These are phyloP conservation scores for Betta splendens DNA, from an alignment of 2,797 vertebrate genomes.

Conservation along the genomic window DNA sequence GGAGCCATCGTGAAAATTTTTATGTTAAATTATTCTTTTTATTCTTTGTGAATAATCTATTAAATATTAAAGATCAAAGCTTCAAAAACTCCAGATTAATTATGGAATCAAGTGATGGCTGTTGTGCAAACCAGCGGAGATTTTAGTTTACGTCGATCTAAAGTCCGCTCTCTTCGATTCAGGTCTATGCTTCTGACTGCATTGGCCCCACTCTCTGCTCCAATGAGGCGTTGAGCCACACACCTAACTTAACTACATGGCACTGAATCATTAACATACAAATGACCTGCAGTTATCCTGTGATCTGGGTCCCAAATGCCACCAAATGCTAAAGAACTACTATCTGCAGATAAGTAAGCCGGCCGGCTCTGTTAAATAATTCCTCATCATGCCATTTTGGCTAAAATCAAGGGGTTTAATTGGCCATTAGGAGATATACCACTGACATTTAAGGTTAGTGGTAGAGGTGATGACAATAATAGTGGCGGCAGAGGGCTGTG, in stretches of 20 bases:
- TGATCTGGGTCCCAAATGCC: conserved; percentile 80
- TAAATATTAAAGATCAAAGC: background rate
- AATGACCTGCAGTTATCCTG: conserved; percentile 80
- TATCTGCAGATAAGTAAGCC: conserved; percentile 79
- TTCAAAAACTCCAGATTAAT: background rate
- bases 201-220: conserved; percentile 24
- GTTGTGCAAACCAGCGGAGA: conserved; percentile 5
- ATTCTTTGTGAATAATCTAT: background rate
- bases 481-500: conserved; percentile 13
- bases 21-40: conserved; percentile 2
- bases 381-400: conserved; percentile 59
- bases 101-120: conserved; percentile 5
- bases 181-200: conserved; percentile 16
- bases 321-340: conserved; percentile 82
- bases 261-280: conserved; percentile 84
- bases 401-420: conserved; percentile 73
- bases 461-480: conserved; percentile 49
- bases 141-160: background rate
- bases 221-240: conserved; percentile 64
- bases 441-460: conserved; percentile 65
- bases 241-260: conserved; percentile 77
- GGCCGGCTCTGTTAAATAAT: conserved; percentile 64
- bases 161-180: conserved; percentile 12
- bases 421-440: conserved; percentile 60
- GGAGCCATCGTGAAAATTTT: conserved; percentile 1